Base-by-base conservation (phyloP, 2,888 invertebrate species). In the Xanthorhoe spadicearia region DNA sequence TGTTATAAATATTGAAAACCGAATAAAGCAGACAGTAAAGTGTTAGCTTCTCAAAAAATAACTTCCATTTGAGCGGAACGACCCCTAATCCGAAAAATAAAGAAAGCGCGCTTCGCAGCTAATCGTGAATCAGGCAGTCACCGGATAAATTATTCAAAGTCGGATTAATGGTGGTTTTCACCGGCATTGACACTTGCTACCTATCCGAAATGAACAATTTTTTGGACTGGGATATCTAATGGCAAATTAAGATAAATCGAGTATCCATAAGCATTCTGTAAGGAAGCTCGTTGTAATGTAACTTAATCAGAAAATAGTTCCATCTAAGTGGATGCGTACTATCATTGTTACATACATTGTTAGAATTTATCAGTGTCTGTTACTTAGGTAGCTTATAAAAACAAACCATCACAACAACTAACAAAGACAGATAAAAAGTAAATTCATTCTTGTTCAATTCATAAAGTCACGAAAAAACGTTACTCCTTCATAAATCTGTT, bases 131-230 rank as follows among this genome's bases (percentile, higher is more conserved):
- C 68, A 73, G 75, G 72, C 71, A 77, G 73, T 71, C 69, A 66
- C 68, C 64, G 60, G 69, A 77, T 77, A 77, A 76, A 79, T 78
- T 79, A 80, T 77, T 76, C 76, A 66, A 71, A 61, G 68, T 70
- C 74, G 77, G 73, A 80, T 80, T 78, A 78, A 81, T 83, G 80
- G 69, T 75, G 74, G 71, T 74, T 75, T 75, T 71, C 69, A 74
- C 71, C 61, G 63, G 73, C 74, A 79, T 78, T 77, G 82, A 81
- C 82, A 78, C 77, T 74, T 72, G 71, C 19, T 56, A 69, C 63
- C 63, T 43, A 13, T 43, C 62, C 51, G 54, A 59, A 58, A 49
- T 54, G 35, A 49, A 64, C 15, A 53, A 54, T 23, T 59, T 53
- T 52, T 52, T 57, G 28, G 28, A 51, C 18, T 15, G 10, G 8